phyloP scores from a whole-genome alignment of 2,888 invertebrate species.

The Apamea monoglypha region DNA sequence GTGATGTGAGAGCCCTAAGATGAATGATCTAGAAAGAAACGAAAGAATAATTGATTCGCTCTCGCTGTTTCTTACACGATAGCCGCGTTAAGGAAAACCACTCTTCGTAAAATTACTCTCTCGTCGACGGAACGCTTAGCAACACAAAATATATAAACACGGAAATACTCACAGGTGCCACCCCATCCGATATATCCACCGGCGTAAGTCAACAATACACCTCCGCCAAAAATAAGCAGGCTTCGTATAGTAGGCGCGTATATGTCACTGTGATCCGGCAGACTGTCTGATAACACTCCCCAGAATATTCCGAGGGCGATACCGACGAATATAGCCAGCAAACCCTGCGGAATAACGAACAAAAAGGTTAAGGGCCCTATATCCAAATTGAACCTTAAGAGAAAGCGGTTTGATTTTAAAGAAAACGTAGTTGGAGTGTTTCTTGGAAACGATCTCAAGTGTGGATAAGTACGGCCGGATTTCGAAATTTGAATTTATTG shows the following conservation, averaged over 20 bases:
- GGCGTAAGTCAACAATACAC: conserved; percentile 80
- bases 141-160: conserved; percentile 43
- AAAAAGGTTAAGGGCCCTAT: conserved; percentile 55
- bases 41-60: background rate
- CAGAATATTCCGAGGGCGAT: conserved; percentile 82
- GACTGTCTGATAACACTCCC: conserved; percentile 82
- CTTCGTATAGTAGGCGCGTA: conserved; percentile 85
- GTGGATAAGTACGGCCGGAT: conserved; percentile 56
- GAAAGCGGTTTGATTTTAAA: conserved; percentile 61
- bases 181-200: conserved; percentile 85
- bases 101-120: conserved; percentile 35
- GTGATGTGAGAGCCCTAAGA: background rate
- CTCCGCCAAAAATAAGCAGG: conserved; percentile 82
- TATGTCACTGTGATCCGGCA: conserved; percentile 84
- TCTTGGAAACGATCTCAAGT: conserved; percentile 54
- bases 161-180: conserved; percentile 81
- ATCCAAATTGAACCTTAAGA: conserved; percentile 61
- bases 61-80: background rate
- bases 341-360: conserved; percentile 76
- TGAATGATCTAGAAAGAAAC: background rate
- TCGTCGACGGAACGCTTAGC: conserved; percentile 37
- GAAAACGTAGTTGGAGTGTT: conserved; percentile 56
- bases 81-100: conserved; percentile 7
- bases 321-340: conserved; percentile 83
- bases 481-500: conserved; percentile 59